These are phyloP conservation scores for Aporophyla nigra DNA, from an alignment of 2,888 invertebrate genomes.

Conservation along the genomic window DNA sequence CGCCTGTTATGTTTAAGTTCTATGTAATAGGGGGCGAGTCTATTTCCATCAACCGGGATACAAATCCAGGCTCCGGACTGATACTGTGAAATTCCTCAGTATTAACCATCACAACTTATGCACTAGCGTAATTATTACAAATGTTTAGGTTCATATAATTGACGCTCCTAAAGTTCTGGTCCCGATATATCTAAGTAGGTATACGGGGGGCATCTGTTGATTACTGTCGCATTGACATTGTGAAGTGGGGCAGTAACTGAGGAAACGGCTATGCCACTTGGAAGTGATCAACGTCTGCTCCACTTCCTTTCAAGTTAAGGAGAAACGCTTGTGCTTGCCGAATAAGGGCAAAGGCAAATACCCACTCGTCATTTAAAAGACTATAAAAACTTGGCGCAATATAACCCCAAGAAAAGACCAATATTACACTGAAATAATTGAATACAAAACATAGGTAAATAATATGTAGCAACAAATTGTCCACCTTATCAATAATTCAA, in stretches of 20 bases:
- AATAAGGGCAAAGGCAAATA: background rate
- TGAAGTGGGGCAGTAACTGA: conserved; percentile 1
- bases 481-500: conserved; percentile 34
- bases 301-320: conserved; percentile 15
- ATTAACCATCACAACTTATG: background rate
- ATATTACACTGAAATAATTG: background rate
- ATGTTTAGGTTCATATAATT: background rate
- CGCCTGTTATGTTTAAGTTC: background rate
- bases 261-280: conserved; percentile 24
- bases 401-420: background rate
- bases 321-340: background rate
- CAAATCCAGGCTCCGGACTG: background rate
- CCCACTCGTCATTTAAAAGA: background rate
- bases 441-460: background rate
- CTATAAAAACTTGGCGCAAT: background rate
- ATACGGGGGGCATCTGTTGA: conserved; percentile 2
- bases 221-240: conserved; percentile 22
- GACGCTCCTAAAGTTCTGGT: no score
- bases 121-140: background rate
- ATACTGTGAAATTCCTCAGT: background rate
- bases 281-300: conserved; percentile 8
- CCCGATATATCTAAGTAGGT: background rate
- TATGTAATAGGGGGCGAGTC: no score
- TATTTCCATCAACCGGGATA: background rate
- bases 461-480: background rate